Conservation (phyloP, 2,888 invertebrate genomes). For the Frankliniella fusca region DNA sequence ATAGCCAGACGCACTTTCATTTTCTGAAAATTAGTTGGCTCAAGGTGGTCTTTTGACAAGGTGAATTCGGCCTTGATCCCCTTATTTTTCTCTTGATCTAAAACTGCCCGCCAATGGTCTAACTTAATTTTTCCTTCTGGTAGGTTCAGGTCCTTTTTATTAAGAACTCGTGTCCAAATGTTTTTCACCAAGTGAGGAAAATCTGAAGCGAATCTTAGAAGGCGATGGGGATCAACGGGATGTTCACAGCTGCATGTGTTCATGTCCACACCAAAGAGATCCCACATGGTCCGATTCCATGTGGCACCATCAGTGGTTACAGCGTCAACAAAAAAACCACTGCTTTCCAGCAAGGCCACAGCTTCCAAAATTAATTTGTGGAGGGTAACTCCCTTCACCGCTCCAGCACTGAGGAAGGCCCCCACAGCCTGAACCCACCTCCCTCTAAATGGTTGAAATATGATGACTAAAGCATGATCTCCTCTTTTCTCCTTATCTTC, state of each 20-base stretch:
- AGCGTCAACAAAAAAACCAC: constrained; percentile 28
- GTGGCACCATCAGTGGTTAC: constrained; percentile 30
- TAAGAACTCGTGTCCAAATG: neutral
- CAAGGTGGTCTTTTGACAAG: neutral
- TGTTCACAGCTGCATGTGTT: neutral
- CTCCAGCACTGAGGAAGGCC: constrained; percentile 30
- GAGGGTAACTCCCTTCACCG: neutral
- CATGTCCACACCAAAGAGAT: constrained; percentile 27
- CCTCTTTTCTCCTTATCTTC: constrained; percentile 30
- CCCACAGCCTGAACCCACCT: too few relatives aligned
- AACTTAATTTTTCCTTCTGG: neutral
- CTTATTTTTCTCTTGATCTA: neutral
- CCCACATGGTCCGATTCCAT: constrained; percentile 34
- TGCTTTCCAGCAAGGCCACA: constrained; percentile 25
- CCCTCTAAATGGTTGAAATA: constrained; percentile 31
- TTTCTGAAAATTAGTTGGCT: neutral
- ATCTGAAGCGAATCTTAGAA: constrained; percentile 22
- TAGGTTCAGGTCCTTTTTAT: neutral
- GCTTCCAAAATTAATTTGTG: constrained; percentile 31
- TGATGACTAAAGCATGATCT: constrained; percentile 32
- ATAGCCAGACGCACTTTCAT: too few relatives aligned
- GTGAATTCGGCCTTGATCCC: neutral
- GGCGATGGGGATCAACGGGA: neutral
- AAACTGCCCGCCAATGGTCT: neutral
- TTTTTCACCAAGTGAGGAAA: constrained; percentile 29